Percentiles rank a stretch among this genome's conserved stretches.
Evolutionary conservation across 53 echinoderm and acorn worm genomes (phyloP).

Genomic region (Paelopatides confundens): DNA sequence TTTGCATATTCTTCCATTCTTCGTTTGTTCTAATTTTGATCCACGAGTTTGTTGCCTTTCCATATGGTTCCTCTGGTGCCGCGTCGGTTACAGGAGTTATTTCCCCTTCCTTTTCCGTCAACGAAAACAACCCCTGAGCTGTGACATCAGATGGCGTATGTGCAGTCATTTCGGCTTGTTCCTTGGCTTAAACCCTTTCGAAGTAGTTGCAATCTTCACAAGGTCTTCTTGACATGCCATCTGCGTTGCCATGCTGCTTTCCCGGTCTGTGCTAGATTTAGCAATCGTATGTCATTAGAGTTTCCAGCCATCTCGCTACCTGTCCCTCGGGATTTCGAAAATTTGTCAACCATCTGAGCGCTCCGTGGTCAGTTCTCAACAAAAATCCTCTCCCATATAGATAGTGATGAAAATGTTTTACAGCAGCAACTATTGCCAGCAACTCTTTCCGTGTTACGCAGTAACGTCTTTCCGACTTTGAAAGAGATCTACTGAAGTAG

Average conservation of each 20-base stretch:
- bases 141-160: not conserved
- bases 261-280: slow-evolving; percentile 48
- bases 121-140: not conserved
- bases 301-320: slow-evolving; percentile 49
- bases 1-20: not conserved
- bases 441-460: slow-evolving; percentile 49
- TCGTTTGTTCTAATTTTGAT: not conserved
- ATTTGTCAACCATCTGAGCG: too few relatives aligned
- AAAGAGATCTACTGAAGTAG: slow-evolving; percentile 31
- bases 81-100: not conserved
- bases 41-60: not conserved
- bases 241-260: slow-evolving; percentile 55
- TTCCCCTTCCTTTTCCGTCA: not conserved
- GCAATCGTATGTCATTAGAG: slow-evolving; percentile 32
- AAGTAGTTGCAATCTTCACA: slow-evolving; percentile 5
- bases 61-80: not conserved
- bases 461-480: slow-evolving; percentile 46
- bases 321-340: not conserved
- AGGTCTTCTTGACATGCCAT: slow-evolving; percentile 53
- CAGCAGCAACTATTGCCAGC: too few relatives aligned
- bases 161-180: not conserved
- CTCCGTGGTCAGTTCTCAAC: too few relatives aligned
- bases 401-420: slow-evolving; percentile 47
- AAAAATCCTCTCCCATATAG: slow-evolving; percentile 39
- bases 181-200: not conserved